A percentile compares a stretch with the other conserved stretches of the same genome.
phyloP scores from a whole-genome alignment of 2,888 invertebrate genomes.

The Sinopyrophorus schimmeli region DNA sequence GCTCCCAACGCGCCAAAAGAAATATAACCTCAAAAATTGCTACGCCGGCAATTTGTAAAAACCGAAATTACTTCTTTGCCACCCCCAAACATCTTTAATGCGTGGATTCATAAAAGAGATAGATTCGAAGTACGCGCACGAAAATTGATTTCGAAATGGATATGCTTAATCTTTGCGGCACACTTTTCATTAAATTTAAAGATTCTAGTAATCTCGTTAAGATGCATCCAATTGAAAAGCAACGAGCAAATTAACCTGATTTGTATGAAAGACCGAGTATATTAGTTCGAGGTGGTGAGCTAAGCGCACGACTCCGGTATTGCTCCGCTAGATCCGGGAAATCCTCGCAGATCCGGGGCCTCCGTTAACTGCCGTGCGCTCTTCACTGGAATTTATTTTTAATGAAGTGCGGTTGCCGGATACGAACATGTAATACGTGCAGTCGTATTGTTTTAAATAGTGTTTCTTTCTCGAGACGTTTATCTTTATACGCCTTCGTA shows the following conservation, averaged over 20 bases:
- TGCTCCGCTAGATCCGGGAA: constrained; percentile 54
- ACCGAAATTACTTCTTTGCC: too few relatives aligned
- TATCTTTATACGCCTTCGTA: not conserved
- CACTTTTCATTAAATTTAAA: constrained; percentile 29
- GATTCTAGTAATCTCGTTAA: constrained; percentile 29
- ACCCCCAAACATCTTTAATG: too few relatives aligned
- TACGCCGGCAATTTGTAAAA: too few relatives aligned
- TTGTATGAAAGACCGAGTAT: constrained; percentile 33
- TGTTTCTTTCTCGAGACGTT: not conserved
- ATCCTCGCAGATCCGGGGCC: constrained; percentile 55
- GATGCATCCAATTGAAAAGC: constrained; percentile 31
- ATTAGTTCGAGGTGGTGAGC: constrained; percentile 33
- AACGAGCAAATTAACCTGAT: constrained; percentile 32
- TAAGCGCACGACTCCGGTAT: constrained; percentile 34
- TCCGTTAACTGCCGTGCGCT: constrained; percentile 51
- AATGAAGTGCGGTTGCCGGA: constrained; percentile 56
- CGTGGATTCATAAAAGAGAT: too few relatives aligned
- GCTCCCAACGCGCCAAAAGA: too few relatives aligned
- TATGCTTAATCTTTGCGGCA: constrained; percentile 7
- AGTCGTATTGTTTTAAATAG: constrained; percentile 22
- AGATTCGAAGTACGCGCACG: too few relatives aligned
- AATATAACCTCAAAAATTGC: too few relatives aligned
- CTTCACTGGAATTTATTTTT: constrained; percentile 58
- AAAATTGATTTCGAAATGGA: too few relatives aligned
- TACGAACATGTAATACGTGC: constrained; percentile 29